A percentile compares a stretch with the other conserved stretches of the same genome.
Conservation (phyloP, 2,113 vertebrate genomes). For the Chiloscyllium plagiosum region DNA sequence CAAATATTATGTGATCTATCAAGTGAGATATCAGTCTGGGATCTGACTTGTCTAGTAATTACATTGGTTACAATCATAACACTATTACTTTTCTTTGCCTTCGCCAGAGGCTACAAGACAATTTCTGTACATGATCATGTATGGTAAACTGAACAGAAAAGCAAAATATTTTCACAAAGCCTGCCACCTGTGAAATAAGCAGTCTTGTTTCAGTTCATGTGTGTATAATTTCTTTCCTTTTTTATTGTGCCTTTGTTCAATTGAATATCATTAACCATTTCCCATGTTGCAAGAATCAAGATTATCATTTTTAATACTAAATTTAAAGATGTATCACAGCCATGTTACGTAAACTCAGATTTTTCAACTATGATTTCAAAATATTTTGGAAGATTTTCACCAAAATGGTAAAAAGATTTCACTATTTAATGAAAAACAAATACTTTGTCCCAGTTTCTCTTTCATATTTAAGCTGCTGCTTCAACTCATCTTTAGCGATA, state of each 20-base stretch:
- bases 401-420: background rate
- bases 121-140: background rate
- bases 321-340: background rate
- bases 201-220: background rate
- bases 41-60: too few species aligned
- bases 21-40: too few species aligned
- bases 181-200: background rate
- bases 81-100: background rate
- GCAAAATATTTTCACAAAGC: background rate
- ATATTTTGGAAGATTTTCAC: background rate
- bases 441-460: background rate
- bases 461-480: background rate
- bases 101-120: background rate
- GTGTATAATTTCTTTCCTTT: background rate
- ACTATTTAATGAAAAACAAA: background rate
- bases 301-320: background rate
- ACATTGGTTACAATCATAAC: too few species aligned
- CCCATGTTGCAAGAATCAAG: background rate
- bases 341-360: background rate
- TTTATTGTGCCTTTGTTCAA: background rate
- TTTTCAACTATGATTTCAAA: background rate
- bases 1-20: too few species aligned
- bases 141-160: background rate
- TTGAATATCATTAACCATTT: slow-evolving; percentile 16
- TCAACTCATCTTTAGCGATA: background rate